These are phyloP conservation scores for Atherix ibis DNA, from an alignment of 2,888 invertebrate species.

Conservation along the genomic window DNA sequence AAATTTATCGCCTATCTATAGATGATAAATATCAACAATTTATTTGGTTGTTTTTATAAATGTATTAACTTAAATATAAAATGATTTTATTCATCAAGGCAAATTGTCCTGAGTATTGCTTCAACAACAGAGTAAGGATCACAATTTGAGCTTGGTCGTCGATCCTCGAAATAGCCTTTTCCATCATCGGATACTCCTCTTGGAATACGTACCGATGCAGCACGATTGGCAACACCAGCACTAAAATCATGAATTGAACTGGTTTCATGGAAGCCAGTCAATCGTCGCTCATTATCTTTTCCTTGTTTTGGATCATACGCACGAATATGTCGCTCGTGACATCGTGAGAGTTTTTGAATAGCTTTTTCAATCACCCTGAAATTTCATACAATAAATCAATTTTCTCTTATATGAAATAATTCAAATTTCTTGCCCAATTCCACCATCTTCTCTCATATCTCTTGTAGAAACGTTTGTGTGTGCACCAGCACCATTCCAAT, in stretches of 20 bases:
- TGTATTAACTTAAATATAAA: too few species aligned
- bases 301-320: slow-evolving; percentile 94
- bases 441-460: slow-evolving; percentile 76
- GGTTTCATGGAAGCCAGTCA: slow-evolving; percentile 92
- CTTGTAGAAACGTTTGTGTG: slow-evolving; percentile 94
- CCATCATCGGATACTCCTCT: slow-evolving; percentile 78
- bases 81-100: slow-evolving; percentile 40
- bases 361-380: slow-evolving; percentile 83
- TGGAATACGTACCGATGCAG: slow-evolving; percentile 88
- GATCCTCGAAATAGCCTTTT: slow-evolving; percentile 91
- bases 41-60: too few species aligned
- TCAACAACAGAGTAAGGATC: slow-evolving; percentile 79
- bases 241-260: slow-evolving; percentile 95
- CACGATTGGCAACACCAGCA: slow-evolving; percentile 79
- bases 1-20: too few species aligned
- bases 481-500: slow-evolving; percentile 94
- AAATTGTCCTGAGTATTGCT: slow-evolving; percentile 72
- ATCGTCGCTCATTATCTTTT: slow-evolving; percentile 86
- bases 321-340: slow-evolving; percentile 85
- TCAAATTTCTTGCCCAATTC: slow-evolving; percentile 56
- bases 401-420: too few species aligned
- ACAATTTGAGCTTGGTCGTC: slow-evolving; percentile 84
- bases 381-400: too few species aligned
- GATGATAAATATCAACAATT: too few species aligned
- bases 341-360: slow-evolving; percentile 83